Conservation (phyloP, 2,797 vertebrate species). For the Loriculus beryllinus region DNA sequence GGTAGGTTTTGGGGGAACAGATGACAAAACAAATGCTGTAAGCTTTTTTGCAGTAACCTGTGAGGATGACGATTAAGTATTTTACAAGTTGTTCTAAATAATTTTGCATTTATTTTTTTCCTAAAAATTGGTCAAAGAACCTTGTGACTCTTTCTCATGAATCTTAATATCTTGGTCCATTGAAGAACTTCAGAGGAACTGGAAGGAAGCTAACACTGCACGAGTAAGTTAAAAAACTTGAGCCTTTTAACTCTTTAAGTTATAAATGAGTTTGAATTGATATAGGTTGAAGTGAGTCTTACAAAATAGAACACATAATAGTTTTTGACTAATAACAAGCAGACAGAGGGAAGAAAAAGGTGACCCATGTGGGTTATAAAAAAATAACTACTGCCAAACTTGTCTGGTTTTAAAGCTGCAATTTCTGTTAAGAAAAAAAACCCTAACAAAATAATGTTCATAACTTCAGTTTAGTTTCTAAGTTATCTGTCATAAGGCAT, state of each 20-base stretch:
- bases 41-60: neutral
- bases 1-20: neutral
- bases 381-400: neutral
- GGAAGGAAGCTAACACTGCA: neutral
- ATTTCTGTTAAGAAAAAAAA: neutral
- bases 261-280: neutral
- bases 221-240: neutral
- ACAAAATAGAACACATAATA: neutral
- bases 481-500: neutral
- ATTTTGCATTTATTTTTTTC: neutral
- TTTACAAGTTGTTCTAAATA: neutral
- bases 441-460: accelerated
- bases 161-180: neutral
- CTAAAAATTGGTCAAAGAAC: neutral
- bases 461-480: neutral
- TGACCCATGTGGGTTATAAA: neutral
- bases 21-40: neutral
- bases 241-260: neutral
- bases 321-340: neutral
- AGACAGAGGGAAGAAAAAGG: neutral
- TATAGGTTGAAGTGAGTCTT: neutral
- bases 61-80: neutral
- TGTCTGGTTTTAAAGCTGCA: neutral
- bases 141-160: neutral
- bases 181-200: neutral